Evolutionary conservation across 2,113 vertebrate species (phyloP).

Genomic region (Oxyruncus cristatus): DNA sequence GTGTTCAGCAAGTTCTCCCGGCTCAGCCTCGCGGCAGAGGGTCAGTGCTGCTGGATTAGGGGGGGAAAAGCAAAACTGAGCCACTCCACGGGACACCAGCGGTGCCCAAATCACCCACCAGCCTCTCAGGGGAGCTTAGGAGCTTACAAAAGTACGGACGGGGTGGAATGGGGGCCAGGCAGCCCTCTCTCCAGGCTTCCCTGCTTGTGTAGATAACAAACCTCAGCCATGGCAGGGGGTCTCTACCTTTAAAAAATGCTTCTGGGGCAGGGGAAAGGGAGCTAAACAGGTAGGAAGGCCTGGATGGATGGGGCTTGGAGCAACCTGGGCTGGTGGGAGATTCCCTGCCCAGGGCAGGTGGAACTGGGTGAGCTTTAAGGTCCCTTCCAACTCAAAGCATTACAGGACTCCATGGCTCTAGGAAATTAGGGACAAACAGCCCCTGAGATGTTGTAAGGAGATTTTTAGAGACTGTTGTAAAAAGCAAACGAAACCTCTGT

Average conservation of each 20-base stretch:
- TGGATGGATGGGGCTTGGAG: neutral
- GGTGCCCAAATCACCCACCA: neutral
- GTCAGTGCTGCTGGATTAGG: slow-evolving; percentile 60
- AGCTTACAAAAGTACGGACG: neutral
- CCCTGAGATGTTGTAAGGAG: neutral
- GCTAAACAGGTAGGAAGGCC: neutral
- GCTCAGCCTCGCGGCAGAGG: slow-evolving; percentile 85
- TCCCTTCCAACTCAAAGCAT: neutral
- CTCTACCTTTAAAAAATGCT: neutral
- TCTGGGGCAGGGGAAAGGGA: neutral
- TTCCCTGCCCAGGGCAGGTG: neutral
- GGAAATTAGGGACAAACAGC: neutral
- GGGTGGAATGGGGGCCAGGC: neutral
- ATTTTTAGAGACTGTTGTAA: neutral
- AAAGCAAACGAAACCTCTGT: neutral
- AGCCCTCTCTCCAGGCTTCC: neutral
- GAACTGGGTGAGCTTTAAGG: neutral
- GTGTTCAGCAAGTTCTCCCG: slow-evolving; percentile 91
- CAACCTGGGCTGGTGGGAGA: neutral
- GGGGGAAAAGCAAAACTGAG: neutral
- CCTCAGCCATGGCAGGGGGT: neutral
- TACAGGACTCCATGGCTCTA: rapidly evolving
- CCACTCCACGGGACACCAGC: neutral
- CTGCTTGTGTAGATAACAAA: neutral
- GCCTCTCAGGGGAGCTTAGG: neutral